A percentile compares a stretch with the other conserved stretches of the same genome.
phyloP scores from a whole-genome alignment of 2,888 invertebrate species.

The Mystacides longicornis region DNA sequence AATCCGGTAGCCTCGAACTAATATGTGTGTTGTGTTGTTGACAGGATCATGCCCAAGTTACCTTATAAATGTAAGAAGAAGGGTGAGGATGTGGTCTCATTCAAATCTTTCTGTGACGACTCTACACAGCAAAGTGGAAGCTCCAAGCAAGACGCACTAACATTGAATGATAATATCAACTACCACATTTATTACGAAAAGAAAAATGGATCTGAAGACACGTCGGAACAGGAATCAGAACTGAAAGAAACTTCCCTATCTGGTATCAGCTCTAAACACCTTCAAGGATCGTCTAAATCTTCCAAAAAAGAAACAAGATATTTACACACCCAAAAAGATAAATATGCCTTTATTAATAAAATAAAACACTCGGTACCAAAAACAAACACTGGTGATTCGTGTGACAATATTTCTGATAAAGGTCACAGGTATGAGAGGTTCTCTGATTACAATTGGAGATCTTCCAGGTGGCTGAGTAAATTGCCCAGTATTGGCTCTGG shows the following conservation, averaged over 20 bases:
- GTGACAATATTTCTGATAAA: slow-evolving; percentile 26
- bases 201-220: slow-evolving; percentile 34
- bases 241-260: slow-evolving; percentile 42
- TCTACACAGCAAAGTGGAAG: slow-evolving; percentile 36
- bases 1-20: too few species aligned
- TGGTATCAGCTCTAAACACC: slow-evolving; percentile 37
- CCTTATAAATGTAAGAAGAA: slow-evolving; percentile 43
- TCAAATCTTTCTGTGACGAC: slow-evolving; percentile 54
- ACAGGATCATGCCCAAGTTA: slow-evolving; percentile 43
- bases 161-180: slow-evolving; percentile 48
- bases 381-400: slow-evolving; percentile 14
- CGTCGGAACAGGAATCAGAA: slow-evolving; percentile 29
- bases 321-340: slow-evolving; percentile 33
- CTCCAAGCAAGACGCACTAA: slow-evolving; percentile 47
- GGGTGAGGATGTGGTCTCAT: slow-evolving; percentile 50
- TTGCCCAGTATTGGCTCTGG: slow-evolving; percentile 36
- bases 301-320: slow-evolving; percentile 31
- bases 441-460: slow-evolving; percentile 12
- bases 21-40: too few species aligned
- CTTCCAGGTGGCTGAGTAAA: slow-evolving; percentile 31
- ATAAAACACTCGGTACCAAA: slow-evolving; percentile 24
- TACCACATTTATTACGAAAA: slow-evolving; percentile 45
- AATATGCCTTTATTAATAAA: slow-evolving; percentile 23
- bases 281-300: slow-evolving; percentile 29
- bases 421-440: slow-evolving; percentile 37